Percentiles rank a stretch among this genome's conserved stretches.
Conservation (phyloP, 2,797 vertebrate species). For the Lepilemur ruficaudatus region DNA sequence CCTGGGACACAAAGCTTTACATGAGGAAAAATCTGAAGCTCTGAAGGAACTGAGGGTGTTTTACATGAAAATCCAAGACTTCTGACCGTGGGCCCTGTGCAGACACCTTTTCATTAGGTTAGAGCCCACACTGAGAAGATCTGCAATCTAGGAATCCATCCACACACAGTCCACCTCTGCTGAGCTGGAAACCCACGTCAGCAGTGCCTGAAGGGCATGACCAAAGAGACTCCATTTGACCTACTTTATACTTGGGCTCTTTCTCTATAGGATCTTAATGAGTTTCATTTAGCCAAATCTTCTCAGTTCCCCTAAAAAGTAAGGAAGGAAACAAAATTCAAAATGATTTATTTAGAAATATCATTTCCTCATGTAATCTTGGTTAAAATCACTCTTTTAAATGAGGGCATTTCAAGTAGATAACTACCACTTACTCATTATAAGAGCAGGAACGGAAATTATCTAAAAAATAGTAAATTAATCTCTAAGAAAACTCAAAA, state of each 20-base stretch:
- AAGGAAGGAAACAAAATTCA: slow-evolving; percentile 29
- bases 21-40: neutral
- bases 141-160: neutral
- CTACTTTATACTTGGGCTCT: slow-evolving; percentile 38
- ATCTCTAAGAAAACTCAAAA: slow-evolving; percentile 42
- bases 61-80: neutral
- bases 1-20: neutral
- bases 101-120: neutral
- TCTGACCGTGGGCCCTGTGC: too few relatives aligned
- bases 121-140: neutral
- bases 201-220: neutral
- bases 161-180: neutral
- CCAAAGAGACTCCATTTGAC: neutral
- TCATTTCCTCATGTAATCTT: slow-evolving; percentile 12
- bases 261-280: slow-evolving; percentile 55
- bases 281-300: slow-evolving; percentile 41
- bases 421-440: neutral
- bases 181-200: neutral
- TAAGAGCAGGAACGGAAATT: neutral
- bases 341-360: slow-evolving; percentile 39
- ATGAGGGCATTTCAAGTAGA: neutral
- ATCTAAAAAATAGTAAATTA: slow-evolving; percentile 16
- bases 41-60: neutral
- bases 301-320: slow-evolving; percentile 43
- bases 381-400: slow-evolving; percentile 42